Conservation (phyloP, 92 coral and sea anemone genomes). For the Zoanthus sociatus region DNA sequence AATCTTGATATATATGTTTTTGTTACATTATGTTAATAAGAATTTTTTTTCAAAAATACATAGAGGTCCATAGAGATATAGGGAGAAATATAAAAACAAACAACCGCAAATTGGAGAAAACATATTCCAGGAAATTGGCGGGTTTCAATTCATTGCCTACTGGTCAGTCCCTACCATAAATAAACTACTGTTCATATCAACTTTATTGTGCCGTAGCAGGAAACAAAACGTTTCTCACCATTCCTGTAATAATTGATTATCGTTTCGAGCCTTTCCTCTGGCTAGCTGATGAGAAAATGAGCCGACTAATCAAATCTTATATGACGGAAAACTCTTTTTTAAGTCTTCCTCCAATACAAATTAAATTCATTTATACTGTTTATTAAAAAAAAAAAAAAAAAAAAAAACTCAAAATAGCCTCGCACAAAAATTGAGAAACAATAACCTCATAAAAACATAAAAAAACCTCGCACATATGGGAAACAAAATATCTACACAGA, state of each 20-base stretch:
- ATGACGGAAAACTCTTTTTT: not conserved
- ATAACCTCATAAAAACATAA: too few relatives aligned
- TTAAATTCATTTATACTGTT: not conserved
- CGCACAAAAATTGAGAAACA: too few relatives aligned
- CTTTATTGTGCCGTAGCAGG: not conserved
- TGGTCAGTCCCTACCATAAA: not conserved
- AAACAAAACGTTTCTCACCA: conserved; percentile 20
- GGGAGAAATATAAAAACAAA: not conserved
- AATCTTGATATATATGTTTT: not conserved
- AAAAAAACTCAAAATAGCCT: not conserved
- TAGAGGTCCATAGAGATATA: not conserved
- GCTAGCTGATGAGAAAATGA: not conserved
- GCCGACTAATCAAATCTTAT: not conserved
- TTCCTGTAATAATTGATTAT: conserved; percentile 29
- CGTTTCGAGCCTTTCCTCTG: not conserved
- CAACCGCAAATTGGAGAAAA: too few relatives aligned
- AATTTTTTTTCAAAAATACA: conserved; percentile 1
- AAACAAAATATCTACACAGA: too few relatives aligned
- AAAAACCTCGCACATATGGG: not conserved
- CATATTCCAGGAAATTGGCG: not conserved
- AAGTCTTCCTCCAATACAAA: not conserved
- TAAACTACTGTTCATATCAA: not conserved
- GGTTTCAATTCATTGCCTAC: not conserved
- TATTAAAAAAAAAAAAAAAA: not conserved
- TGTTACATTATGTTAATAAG: conserved; percentile 11